phyloP scores from a whole-genome alignment of 2,113 vertebrate species.

The Anguilla japonica region DNA sequence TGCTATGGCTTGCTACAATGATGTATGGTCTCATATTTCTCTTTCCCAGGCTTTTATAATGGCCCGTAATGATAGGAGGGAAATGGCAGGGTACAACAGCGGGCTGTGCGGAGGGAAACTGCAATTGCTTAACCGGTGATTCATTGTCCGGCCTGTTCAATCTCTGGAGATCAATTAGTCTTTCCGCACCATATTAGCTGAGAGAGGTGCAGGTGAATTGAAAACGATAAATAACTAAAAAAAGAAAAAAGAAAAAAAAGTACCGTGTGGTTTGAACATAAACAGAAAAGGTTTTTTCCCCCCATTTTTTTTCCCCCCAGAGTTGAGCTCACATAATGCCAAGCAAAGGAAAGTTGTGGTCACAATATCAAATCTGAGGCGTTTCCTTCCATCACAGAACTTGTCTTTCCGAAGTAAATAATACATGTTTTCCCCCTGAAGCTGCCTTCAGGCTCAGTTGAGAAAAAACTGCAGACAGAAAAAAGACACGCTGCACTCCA shows the following conservation, averaged over 20 bases:
- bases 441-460: background rate
- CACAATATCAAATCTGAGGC: background rate
- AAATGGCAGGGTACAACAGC: background rate
- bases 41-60: background rate
- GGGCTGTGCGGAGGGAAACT: background rate
- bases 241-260: background rate
- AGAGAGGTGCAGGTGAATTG: background rate
- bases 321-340: background rate
- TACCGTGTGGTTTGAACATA: background rate
- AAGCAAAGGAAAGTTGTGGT: background rate
- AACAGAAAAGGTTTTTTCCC: background rate
- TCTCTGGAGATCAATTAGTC: constrained; percentile 20
- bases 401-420: background rate
- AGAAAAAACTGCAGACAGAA: background rate
- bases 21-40: constrained; percentile 19
- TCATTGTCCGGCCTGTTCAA: constrained; percentile 10
- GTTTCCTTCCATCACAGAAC: background rate
- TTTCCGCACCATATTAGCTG: constrained; percentile 2
- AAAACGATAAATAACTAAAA: background rate
- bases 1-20: background rate
- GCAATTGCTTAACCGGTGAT: constrained; percentile 5
- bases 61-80: background rate
- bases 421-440: background rate
- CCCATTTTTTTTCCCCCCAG: background rate
- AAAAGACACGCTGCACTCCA: background rate